Evolutionary conservation across 2,888 invertebrate species (phyloP).

Genomic region (Gasteruption jaculator): DNA sequence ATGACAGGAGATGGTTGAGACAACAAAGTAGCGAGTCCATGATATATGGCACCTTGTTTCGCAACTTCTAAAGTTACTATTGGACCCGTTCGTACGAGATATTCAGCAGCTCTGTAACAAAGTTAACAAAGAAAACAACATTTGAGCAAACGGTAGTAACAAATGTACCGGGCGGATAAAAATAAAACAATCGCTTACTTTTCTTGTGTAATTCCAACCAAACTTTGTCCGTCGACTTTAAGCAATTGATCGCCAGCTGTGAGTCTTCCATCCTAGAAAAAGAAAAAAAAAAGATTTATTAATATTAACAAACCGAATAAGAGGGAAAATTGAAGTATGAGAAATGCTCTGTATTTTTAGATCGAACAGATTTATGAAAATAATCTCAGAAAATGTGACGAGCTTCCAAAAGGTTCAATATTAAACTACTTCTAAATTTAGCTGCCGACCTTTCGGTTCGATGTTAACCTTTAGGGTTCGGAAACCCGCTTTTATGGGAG

Average conservation of each 20-base stretch:
- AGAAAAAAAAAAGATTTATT: constrained; percentile 9
- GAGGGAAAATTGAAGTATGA: constrained; percentile 3
- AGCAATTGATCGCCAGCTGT: constrained; percentile 96
- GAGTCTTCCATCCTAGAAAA: constrained; percentile 77
- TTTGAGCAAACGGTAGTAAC: background rate
- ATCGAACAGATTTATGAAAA: constrained; percentile 3
- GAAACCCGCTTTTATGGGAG: too few species aligned
- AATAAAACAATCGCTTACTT: constrained; percentile 49
- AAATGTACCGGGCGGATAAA: constrained; percentile 2
- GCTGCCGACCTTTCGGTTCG: too few species aligned
- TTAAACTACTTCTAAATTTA: too few species aligned
- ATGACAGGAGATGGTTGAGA: constrained; percentile 86
- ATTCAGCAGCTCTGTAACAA: constrained; percentile 80
- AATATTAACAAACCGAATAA: too few species aligned
- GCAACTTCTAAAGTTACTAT: constrained; percentile 93
- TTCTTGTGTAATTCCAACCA: constrained; percentile 74
- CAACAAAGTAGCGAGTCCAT: constrained; percentile 88
- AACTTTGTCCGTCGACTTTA: constrained; percentile 93
- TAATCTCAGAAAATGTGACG: background rate
- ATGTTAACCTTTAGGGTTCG: too few species aligned
- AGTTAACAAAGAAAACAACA: constrained; percentile 2
- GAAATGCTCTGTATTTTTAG: background rate
- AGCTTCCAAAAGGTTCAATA: too few species aligned
- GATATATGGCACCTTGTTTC: constrained; percentile 95
- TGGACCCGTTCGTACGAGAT: constrained; percentile 89